phyloP scores from a whole-genome alignment of 2,888 invertebrate species.

The Eurois occulta region DNA sequence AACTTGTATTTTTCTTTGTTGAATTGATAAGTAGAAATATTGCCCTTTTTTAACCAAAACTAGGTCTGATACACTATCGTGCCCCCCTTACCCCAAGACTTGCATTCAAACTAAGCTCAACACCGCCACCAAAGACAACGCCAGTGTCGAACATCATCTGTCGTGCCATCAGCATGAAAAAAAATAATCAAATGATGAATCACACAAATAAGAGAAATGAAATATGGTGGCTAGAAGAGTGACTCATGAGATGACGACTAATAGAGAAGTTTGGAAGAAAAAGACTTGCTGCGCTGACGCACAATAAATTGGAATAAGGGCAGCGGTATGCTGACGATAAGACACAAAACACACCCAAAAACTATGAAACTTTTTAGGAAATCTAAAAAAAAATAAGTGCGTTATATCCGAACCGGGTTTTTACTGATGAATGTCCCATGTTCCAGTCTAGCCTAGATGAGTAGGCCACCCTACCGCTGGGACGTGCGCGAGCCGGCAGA shows the following conservation, averaged over 20 bases:
- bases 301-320: background rate
- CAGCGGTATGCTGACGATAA: background rate
- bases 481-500: slow-evolving; percentile 64
- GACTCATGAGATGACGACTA: background rate
- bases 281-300: background rate
- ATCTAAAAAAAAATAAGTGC: background rate
- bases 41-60: background rate
- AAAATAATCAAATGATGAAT: background rate
- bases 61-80: background rate
- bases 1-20: background rate
- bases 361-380: background rate
- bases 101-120: background rate
- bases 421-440: background rate
- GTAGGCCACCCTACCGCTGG: slow-evolving; percentile 46
- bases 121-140: background rate
- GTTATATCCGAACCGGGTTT: background rate
- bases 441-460: slow-evolving; percentile 24
- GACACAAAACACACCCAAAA: background rate
- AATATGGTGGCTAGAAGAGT: background rate
- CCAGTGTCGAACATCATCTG: background rate
- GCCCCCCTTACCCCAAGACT: background rate
- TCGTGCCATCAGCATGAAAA: background rate
- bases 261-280: background rate
- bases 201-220: background rate
- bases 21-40: background rate